These are phyloP conservation scores for Opisthograptis luteolata DNA, from an alignment of 2,888 invertebrate genomes.

Conservation along the genomic window DNA sequence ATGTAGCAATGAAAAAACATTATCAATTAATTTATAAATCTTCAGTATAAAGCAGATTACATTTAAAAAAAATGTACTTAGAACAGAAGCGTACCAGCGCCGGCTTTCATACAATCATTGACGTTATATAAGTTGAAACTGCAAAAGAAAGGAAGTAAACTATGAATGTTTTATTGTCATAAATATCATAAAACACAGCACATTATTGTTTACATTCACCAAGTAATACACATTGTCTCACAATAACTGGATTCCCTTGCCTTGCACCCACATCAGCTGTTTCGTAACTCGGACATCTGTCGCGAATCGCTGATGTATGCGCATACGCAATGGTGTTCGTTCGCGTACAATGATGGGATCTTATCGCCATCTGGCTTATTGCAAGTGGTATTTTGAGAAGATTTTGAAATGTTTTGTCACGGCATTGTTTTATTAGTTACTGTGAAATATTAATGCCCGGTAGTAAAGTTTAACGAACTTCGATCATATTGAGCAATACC, in stretches of 20 bases:
- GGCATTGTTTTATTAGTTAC: constrained; percentile 3
- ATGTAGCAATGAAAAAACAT: too few species aligned
- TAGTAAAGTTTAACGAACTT: too few species aligned
- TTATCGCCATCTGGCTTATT: constrained; percentile 37
- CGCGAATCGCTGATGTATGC: constrained; percentile 63
- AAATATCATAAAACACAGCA: too few species aligned
- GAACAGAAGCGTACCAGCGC: too few species aligned
- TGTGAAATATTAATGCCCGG: constrained; percentile 10
- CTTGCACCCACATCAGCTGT: constrained; percentile 42
- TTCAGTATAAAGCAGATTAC: too few species aligned
- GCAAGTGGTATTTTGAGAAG: constrained; percentile 26
- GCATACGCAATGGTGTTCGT: constrained; percentile 49
- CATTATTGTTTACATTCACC: not conserved
- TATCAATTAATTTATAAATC: too few species aligned
- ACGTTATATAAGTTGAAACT: too few species aligned
- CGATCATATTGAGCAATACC: too few species aligned
- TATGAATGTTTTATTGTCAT: too few species aligned
- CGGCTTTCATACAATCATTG: too few species aligned
- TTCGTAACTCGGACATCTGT: constrained; percentile 69
- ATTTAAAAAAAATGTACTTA: too few species aligned
- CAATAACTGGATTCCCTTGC: constrained; percentile 38
- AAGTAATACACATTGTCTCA: constrained; percentile 7
- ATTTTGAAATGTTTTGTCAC: constrained; percentile 14
- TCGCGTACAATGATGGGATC: constrained; percentile 40
- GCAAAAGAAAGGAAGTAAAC: too few species aligned